These are phyloP conservation scores for Hypselothyrea guttata DNA, from an alignment of 2,888 invertebrate species.

Conservation along the genomic window DNA sequence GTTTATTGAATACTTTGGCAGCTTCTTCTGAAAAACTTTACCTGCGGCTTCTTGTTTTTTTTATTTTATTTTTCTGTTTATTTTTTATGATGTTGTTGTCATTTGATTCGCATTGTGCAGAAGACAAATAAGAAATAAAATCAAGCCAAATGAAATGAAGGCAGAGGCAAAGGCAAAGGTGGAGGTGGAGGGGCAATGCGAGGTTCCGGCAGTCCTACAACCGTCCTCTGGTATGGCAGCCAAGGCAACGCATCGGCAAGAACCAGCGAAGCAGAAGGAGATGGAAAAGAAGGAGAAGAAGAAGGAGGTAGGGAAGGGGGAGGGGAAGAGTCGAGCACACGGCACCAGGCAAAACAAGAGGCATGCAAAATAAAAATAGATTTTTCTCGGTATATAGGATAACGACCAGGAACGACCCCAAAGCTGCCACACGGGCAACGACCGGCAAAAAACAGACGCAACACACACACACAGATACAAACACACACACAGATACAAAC, in stretches of 20 bases:
- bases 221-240: conserved; percentile 12
- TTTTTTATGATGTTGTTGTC: too few relatives aligned
- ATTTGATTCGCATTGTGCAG: too few relatives aligned
- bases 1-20: too few relatives aligned
- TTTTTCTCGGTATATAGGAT: conserved; percentile 81
- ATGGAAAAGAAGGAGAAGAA: neutral
- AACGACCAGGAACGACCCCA: conserved; percentile 82
- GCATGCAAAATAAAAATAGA: conserved; percentile 75
- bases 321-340: conserved; percentile 8
- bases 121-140: too few relatives aligned
- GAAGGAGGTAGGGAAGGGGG: neutral
- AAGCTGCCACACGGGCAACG: conserved; percentile 63
- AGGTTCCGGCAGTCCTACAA: conserved; percentile 30
- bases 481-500: neutral
- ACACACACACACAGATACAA: conserved; percentile 17
- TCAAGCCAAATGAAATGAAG: too few relatives aligned
- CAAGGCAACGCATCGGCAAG: conserved; percentile 31
- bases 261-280: conserved; percentile 9
- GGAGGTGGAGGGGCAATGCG: too few relatives aligned
- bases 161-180: too few relatives aligned
- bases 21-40: too few relatives aligned
- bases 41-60: too few relatives aligned
- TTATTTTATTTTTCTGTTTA: too few relatives aligned
- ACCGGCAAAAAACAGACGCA: conserved; percentile 58
- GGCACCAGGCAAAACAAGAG: conserved; percentile 27